Evolutionary conservation across 2,888 invertebrate species (phyloP).

Genomic region (Oasisia sp.): DNA sequence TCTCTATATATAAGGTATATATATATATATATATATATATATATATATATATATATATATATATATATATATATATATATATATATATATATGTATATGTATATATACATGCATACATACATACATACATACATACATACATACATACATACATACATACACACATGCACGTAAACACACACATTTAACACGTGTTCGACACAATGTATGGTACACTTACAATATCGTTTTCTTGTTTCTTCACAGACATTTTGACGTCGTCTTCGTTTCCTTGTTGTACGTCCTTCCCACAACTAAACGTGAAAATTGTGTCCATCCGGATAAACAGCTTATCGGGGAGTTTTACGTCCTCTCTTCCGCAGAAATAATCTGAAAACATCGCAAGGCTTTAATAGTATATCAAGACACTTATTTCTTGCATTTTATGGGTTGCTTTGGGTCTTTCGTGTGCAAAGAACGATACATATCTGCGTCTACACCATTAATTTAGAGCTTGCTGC

Average conservation of each 20-base stretch:
- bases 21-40: no score
- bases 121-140: background rate
- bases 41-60: no score
- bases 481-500: no score
- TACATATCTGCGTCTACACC: no score
- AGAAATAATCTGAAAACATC: background rate
- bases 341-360: background rate
- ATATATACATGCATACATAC: background rate
- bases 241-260: background rate
- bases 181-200: no score
- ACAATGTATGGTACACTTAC: background rate
- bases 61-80: no score
- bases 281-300: background rate
- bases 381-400: background rate
- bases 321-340: background rate
- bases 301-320: background rate
- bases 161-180: background rate
- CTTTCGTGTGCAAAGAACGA: no score
- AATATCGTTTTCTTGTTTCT: background rate
- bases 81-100: background rate
- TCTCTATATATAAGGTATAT: no score
- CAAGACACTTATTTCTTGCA: no score
- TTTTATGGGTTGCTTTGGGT: no score
- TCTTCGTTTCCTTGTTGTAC: background rate
- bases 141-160: background rate